Base-by-base conservation (phyloP, 2,113 vertebrate species). In the Oreochromis aureus region DNA sequence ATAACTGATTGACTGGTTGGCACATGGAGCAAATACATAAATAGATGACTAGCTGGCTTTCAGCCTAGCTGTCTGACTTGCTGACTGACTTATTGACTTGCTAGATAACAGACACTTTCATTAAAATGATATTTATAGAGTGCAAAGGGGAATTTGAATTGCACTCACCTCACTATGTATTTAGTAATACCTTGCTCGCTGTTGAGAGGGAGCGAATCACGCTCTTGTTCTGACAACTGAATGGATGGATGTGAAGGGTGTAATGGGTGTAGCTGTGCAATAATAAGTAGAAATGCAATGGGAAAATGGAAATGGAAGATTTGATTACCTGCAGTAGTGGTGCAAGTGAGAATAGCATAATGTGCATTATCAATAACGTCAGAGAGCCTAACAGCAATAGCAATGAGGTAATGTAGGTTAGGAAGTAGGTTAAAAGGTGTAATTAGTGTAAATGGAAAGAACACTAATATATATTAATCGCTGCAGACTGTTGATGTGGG, bases 321-420 rank as follows among this genome's bases (percentile, higher is more conserved):
- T 87, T 89, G 92, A 93, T 93, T 92, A 91, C 86, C 89, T 89
- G 91, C 90, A 87, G 83, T 71, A 82, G 85, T 73, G 54, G 71
- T 16, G 46, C 81, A 81, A 81, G 79, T 81, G 84, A 92, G 81
- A 91, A 87, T 81, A 86, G 87, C 61, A 89, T 94, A 91, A 92
- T 93, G 93, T 69, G 81, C 86, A 84, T 90, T 89, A 93, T 92
- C 90, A 89, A 88, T 81, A 90, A 84, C 8, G 84, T 89, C 92
- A 88, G 69, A 81, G 80, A 59, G 89, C 53, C 86, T 41, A 63
- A 56, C 63, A 89, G 88, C 92, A 86, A 80, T 71, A 84, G 87
- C 82, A 88, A 83, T 89, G 91, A 93, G 90, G 83, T 89, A 91
- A 92, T 92, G 87, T 78, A 88, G 87, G 86, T 88, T 87, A 66